phyloP scores from a whole-genome alignment of 2,888 invertebrate species.

The Lasioglossum zephyrum region DNA sequence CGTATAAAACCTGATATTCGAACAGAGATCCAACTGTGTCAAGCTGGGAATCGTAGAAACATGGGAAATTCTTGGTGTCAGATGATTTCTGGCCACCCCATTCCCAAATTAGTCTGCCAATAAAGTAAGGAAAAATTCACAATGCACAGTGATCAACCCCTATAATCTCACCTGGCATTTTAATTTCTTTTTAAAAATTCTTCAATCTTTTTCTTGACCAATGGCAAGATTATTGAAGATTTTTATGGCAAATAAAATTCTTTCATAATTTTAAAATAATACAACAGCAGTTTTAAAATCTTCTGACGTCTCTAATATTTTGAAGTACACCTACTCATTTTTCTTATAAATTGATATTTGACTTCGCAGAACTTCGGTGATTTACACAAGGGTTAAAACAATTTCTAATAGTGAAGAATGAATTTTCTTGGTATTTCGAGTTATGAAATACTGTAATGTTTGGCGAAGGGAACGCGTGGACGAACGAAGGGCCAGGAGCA shows the following conservation, averaged over 20 bases:
- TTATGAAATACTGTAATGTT: neutral
- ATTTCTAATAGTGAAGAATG: neutral
- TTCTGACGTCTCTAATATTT: too few species aligned
- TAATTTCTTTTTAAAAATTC: too few species aligned
- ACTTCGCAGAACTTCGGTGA: too few species aligned
- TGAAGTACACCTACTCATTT: too few species aligned
- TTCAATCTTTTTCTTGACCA: too few species aligned
- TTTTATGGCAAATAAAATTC: too few species aligned
- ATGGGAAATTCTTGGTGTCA: neutral
- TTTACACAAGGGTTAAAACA: neutral
- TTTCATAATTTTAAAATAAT: too few species aligned
- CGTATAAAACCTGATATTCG: conserved; percentile 60
- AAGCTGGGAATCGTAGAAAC: conserved; percentile 58
- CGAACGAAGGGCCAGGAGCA: neutral
- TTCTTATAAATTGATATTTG: too few species aligned
- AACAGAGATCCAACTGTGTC: conserved; percentile 67
- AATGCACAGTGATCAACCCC: neutral
- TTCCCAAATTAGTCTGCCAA: neutral
- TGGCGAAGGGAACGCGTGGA: neutral
- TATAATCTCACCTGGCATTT: neutral
- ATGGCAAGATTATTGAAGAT: too few species aligned
- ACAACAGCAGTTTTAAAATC: too few species aligned
- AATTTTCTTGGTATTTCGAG: neutral
- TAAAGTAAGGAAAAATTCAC: neutral
- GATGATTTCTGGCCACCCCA: neutral